These are phyloP conservation scores for Melinaea menophilus DNA, from an alignment of 2,888 invertebrate species.

Conservation along the genomic window DNA sequence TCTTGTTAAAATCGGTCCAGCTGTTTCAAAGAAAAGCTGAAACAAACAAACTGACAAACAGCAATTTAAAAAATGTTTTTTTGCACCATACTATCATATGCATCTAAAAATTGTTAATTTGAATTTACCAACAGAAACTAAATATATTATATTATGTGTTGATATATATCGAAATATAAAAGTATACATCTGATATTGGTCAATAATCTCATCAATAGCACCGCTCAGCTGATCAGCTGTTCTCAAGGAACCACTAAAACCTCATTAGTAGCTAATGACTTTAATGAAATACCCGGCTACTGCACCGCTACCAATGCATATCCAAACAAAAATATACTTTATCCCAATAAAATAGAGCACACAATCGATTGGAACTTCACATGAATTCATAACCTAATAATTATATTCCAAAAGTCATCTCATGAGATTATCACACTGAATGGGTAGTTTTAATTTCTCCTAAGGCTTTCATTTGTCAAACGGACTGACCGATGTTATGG, in stretches of 20 bases:
- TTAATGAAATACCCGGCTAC: slow-evolving; percentile 69
- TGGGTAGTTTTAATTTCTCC: slow-evolving; percentile 43
- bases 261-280: slow-evolving; percentile 67
- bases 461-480: slow-evolving; percentile 53
- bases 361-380: background rate
- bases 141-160: no score
- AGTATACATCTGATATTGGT: no score
- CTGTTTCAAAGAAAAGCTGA: no score
- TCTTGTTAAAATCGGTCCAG: no score
- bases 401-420: slow-evolving; percentile 24
- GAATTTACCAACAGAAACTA: no score
- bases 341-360: slow-evolving; percentile 17
- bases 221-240: slow-evolving; percentile 7
- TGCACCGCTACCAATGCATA: slow-evolving; percentile 43
- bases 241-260: slow-evolving; percentile 46
- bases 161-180: no score
- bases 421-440: slow-evolving; percentile 37
- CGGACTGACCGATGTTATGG: slow-evolving; percentile 44
- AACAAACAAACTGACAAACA: no score
- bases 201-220: background rate
- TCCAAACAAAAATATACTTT: slow-evolving; percentile 26
- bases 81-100: no score
- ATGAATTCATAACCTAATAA: slow-evolving; percentile 27
- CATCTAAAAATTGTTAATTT: no score
- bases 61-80: no score